Percentiles rank a stretch among this genome's conserved stretches.
These are phyloP conservation scores for Paramuricea clavata DNA, from an alignment of 92 coral and sea anemone genomes.

Conservation along the genomic window DNA sequence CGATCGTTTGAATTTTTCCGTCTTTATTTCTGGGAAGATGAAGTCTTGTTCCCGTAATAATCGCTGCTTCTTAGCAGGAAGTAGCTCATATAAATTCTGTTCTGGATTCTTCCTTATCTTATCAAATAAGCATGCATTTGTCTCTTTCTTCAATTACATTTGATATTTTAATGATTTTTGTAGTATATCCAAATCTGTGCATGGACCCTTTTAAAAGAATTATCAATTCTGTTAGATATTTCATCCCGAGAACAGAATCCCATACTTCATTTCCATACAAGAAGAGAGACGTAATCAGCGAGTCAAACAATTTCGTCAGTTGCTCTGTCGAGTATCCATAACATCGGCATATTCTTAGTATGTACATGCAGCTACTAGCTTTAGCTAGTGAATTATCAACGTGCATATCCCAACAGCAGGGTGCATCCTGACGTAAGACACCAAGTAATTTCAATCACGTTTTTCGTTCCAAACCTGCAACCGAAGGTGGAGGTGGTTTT, in stretches of 20 bases:
- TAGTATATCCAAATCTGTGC: slow-evolving; percentile 45
- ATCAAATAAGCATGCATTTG: slow-evolving; percentile 23
- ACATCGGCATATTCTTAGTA: slow-evolving; percentile 49
- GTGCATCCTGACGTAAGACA: slow-evolving; percentile 30
- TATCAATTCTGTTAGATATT: slow-evolving; percentile 60
- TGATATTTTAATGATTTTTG: slow-evolving; percentile 29
- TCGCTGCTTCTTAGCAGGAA: slow-evolving; percentile 19
- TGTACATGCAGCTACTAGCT: slow-evolving; percentile 60
- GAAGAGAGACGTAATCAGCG: slow-evolving; percentile 37
- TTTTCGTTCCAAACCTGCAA: not conserved
- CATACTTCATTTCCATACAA: slow-evolving; percentile 50
- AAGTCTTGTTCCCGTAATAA: slow-evolving; percentile 31
- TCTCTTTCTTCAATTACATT: slow-evolving; percentile 35
- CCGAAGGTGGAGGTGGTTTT: not conserved
- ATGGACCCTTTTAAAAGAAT: slow-evolving; percentile 33
- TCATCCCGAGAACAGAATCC: slow-evolving; percentile 52
- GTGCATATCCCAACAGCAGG: slow-evolving; percentile 48
- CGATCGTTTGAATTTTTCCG: slow-evolving; percentile 36
- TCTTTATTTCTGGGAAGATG: slow-evolving; percentile 35
- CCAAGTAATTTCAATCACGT: not conserved
- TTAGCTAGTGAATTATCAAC: slow-evolving; percentile 32
- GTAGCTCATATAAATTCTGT: slow-evolving; percentile 44
- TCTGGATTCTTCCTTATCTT: slow-evolving; percentile 23
- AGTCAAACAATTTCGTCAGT: slow-evolving; percentile 19
- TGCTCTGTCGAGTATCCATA: slow-evolving; percentile 43